phyloP scores from a whole-genome alignment of 2,888 invertebrate genomes.

The Bibio marci region DNA sequence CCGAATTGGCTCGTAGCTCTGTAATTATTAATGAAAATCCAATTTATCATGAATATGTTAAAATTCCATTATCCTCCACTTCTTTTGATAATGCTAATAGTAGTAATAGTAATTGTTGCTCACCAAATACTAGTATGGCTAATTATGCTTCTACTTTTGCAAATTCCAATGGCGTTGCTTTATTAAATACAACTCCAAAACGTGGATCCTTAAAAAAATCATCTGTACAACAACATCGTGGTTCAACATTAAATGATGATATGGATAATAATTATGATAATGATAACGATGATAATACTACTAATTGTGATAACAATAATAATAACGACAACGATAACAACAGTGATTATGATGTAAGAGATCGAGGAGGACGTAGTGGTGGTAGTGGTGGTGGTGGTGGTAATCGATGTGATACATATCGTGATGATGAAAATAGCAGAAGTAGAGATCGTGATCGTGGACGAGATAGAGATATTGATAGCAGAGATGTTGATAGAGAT shows the following conservation, averaged over 20 bases:
- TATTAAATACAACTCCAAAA: slow-evolving; percentile 21
- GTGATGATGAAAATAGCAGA: slow-evolving; percentile 9
- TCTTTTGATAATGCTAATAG: slow-evolving; percentile 21
- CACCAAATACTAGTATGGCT: slow-evolving; percentile 35
- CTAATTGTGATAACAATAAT: no score
- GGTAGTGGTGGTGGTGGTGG: slow-evolving; percentile 11
- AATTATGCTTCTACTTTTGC: slow-evolving; percentile 39
- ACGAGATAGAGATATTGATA: slow-evolving; percentile 12
- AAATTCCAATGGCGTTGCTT: slow-evolving; percentile 24
- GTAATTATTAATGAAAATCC: slow-evolving; percentile 36
- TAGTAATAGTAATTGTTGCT: slow-evolving; percentile 30
- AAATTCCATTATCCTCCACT: slow-evolving; percentile 5
- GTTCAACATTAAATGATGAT: neutral
- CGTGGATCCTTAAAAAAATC: slow-evolving; percentile 21
- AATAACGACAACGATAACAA: slow-evolving; percentile 17
- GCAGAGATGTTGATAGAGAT: slow-evolving; percentile 14
- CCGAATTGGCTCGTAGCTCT: slow-evolving; percentile 23
- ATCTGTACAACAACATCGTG: slow-evolving; percentile 14
- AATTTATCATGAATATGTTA: slow-evolving; percentile 33
- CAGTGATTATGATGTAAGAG: slow-evolving; percentile 38
- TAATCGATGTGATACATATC: slow-evolving; percentile 10
- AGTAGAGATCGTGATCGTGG: slow-evolving; percentile 10
- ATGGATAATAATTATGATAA: neutral
- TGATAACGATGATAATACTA: no score
- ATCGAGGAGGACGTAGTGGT: slow-evolving; percentile 10